A percentile compares a stretch with the other conserved stretches of the same genome.
Evolutionary conservation across 1,140 invertebrate species (phyloP).

Genomic region (Epicauta chinensis): DNA sequence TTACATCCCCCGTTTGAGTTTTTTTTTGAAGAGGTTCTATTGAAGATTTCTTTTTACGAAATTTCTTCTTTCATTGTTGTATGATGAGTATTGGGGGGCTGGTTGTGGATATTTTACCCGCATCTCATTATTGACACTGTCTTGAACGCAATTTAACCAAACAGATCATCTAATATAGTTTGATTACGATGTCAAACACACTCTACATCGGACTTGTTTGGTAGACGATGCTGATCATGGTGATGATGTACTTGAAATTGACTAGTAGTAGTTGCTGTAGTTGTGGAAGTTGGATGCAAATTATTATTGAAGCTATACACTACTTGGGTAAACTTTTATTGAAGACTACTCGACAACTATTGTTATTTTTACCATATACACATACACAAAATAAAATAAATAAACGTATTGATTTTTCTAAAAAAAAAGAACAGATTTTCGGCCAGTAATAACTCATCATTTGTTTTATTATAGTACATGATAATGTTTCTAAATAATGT

Average conservation of each 20-base stretch:
- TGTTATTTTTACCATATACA: too few species aligned
- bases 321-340: too few species aligned
- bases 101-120: neutral
- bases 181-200: slow-evolving; percentile 14
- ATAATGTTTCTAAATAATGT: neutral
- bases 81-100: neutral
- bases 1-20: neutral
- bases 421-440: too few species aligned
- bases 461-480: slow-evolving; percentile 5
- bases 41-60: too few species aligned
- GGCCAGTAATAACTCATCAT: slow-evolving; percentile 4
- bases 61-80: too few species aligned
- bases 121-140: slow-evolving; percentile 7
- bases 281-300: neutral
- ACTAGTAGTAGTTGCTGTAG: neutral
- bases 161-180: slow-evolving; percentile 1
- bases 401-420: too few species aligned
- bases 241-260: slow-evolving; percentile 6
- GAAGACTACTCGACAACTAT: neutral
- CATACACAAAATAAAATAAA: too few species aligned
- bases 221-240: too few species aligned
- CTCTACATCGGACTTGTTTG: slow-evolving; percentile 1
- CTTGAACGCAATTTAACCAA: slow-evolving; percentile 5
- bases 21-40: neutral
- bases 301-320: neutral